Percentiles rank a stretch among this genome's conserved stretches.
phyloP scores from a whole-genome alignment of 2,888 invertebrate species.

The Hoplodrina ambigua region DNA sequence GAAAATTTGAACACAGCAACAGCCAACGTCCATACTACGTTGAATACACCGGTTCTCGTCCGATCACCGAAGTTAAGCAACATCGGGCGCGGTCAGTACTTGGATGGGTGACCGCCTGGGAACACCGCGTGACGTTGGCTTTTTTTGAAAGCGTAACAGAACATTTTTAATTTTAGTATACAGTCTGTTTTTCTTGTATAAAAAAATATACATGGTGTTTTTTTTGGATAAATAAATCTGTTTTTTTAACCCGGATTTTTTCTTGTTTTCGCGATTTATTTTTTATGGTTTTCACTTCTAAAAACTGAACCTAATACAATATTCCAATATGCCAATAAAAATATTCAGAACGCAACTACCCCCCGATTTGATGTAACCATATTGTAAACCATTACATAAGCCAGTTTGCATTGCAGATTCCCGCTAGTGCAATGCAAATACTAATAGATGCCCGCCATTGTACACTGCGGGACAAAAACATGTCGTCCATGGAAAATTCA shows the following conservation, averaged over 20 bases:
- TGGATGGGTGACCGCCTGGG: constrained; percentile 83
- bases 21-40: constrained; percentile 79
- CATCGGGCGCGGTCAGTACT: constrained; percentile 85
- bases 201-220: too few relatives aligned
- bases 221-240: too few relatives aligned
- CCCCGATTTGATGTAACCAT: constrained; percentile 38
- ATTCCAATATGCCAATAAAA: neutral
- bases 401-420: constrained; percentile 88
- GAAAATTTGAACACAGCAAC: neutral
- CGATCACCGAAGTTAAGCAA: constrained; percentile 87
- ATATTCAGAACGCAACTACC: neutral
- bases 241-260: too few relatives aligned
- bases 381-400: constrained; percentile 74
- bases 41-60: constrained; percentile 85
- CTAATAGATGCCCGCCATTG: constrained; percentile 76
- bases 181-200: too few relatives aligned
- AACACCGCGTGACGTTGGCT: constrained; percentile 76
- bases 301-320: too few relatives aligned
- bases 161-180: too few relatives aligned
- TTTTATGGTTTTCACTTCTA: too few relatives aligned
- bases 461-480: constrained; percentile 80
- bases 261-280: too few relatives aligned
- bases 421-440: constrained; percentile 84
- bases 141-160: too few relatives aligned
- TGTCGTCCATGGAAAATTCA: constrained; percentile 79